phyloP scores from a whole-genome alignment of 2,888 invertebrate species.

The Ecdyonurus torrentis region DNA sequence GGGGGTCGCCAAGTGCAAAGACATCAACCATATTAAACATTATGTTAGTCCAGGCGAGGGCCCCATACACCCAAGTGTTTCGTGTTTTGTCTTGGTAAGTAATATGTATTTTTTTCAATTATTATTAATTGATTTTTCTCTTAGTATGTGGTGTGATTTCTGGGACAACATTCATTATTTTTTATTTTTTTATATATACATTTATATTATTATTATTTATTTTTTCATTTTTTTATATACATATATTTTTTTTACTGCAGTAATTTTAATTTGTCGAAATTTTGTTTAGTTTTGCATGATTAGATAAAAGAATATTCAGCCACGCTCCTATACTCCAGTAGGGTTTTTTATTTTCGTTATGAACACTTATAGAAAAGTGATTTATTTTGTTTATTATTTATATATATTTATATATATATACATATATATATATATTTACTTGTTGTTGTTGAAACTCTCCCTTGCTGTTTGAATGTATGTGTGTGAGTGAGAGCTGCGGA shows the following conservation, averaged over 20 bases:
- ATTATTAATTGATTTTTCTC: too few relatives aligned
- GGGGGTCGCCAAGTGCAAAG: constrained; percentile 50
- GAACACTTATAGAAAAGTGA: not conserved
- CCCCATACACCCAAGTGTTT: constrained; percentile 12
- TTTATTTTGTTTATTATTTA: not conserved
- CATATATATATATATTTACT: too few relatives aligned
- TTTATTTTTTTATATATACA: too few relatives aligned
- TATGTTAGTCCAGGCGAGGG: constrained; percentile 8
- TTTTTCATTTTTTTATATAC: not conserved
- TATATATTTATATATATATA: not conserved
- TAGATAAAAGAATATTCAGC: not conserved
- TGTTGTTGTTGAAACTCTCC: too few relatives aligned
- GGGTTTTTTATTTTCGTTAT: not conserved
- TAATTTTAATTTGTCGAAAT: not conserved
- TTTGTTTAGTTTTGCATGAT: not conserved
- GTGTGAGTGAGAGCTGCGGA: too few relatives aligned
- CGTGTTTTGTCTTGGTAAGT: constrained; percentile 17
- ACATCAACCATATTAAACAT: constrained; percentile 70
- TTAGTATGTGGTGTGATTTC: too few relatives aligned
- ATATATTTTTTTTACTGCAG: not conserved
- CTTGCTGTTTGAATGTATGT: not conserved
- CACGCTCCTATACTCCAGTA: not conserved
- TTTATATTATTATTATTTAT: not conserved
- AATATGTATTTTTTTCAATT: constrained; percentile 7
- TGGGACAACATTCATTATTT: too few relatives aligned